Evolutionary conservation across 2,888 invertebrate species (phyloP), one percentile per base, ranked within the genome.

Genomic region (Hypercompe scribonia): DNA sequence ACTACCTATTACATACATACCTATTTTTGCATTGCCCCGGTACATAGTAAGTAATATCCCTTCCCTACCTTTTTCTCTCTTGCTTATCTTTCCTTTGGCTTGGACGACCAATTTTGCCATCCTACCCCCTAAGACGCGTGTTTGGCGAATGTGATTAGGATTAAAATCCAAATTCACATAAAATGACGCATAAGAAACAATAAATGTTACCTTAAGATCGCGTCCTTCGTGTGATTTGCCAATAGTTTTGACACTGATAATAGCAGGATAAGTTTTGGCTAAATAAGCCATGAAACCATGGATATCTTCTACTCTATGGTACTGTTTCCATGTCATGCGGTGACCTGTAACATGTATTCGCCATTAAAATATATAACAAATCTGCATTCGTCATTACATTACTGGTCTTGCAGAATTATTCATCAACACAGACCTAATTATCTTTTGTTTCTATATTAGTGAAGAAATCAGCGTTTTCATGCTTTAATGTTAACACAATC

Each of bases 251-350:
- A 98, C 96, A 13, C 97, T 97, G 80, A 98, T 97, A 54, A 97
- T 93, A 66, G 97, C 95, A 0, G 98, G 97, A 92, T 97, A 98
- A 0, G 97, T 97, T 87, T 97, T 96, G 10, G 97, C 97, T 84
- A 98, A 92, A 89, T 97, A 98, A 88, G 98, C 97, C 86, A 98
- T 91, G 88, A 97, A 98, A 34, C 97, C 97, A 84, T 97, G 95
- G 77, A 98, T 98, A 88, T 98, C 98, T 11, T 95, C 96, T 58
- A 98, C 87, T 61, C 97, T 96, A 90, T 98, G 98, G 89, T 98
- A 98, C 76, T 97, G 97, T 85, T 97, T 96, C 98, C 98, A 98
- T 71, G 98, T 98, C 96, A 98, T 94, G 36, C 95, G 92, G 76
- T 95, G 95, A 75, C 95, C 95, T 95, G 86, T 68, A 84, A 86